These are phyloP conservation scores for Penelope pileata DNA, from an alignment of 2,113 vertebrate species.

Conservation along the genomic window DNA sequence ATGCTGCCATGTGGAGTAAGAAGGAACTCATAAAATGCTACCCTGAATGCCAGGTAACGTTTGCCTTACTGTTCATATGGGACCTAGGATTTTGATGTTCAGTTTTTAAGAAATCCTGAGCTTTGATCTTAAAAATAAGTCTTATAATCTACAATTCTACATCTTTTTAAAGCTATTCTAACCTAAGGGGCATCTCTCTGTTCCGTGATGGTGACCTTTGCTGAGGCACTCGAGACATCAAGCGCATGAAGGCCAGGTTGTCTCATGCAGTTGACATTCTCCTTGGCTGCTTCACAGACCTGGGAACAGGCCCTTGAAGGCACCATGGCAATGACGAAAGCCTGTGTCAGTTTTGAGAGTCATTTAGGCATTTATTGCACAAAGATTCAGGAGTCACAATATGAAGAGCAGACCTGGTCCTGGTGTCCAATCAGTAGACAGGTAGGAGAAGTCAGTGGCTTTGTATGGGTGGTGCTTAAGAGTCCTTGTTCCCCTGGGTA, in stretches of 20 bases:
- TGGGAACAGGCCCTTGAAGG: background rate
- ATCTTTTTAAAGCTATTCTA: background rate
- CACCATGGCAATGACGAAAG: rapidly evolving
- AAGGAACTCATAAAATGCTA: conserved; percentile 67
- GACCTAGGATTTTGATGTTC: conserved; percentile 41
- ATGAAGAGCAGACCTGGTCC: background rate
- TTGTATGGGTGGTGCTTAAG: background rate
- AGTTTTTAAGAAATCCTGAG: conserved; percentile 19
- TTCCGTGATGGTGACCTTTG: background rate
- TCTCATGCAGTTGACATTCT: background rate
- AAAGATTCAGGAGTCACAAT: background rate
- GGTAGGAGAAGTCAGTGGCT: background rate
- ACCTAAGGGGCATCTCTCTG: background rate
- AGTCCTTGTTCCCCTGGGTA: rapidly evolving
- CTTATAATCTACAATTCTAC: background rate
- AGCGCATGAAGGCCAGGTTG: rapidly evolving
- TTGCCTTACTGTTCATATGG: conserved; percentile 39
- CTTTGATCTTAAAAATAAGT: conserved; percentile 47
- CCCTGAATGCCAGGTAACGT: conserved; percentile 56
- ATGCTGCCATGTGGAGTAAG: conserved; percentile 62
- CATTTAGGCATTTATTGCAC: rapidly evolving
- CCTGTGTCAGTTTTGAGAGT: rapidly evolving
- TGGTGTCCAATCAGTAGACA: rapidly evolving
- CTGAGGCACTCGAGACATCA: background rate
- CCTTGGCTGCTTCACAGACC: background rate